These are phyloP conservation scores for Acropternis orthonyx DNA, from an alignment of 2,797 vertebrate genomes.

Conservation along the genomic window DNA sequence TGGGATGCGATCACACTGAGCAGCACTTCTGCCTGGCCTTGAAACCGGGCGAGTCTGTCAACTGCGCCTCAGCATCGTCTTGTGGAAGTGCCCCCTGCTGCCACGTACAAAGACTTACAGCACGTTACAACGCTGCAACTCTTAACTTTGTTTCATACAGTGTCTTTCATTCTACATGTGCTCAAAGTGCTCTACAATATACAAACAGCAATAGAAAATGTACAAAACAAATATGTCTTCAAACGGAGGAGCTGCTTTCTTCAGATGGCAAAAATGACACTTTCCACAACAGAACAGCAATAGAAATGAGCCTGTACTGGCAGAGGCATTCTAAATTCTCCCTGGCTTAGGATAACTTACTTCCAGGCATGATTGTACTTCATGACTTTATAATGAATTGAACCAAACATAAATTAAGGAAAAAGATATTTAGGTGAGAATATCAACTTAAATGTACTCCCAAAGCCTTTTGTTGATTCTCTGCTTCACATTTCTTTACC, in stretches of 20 bases:
- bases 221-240: constrained; percentile 54
- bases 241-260: constrained; percentile 36
- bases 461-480: background rate
- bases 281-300: background rate
- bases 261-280: constrained; percentile 22
- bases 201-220: constrained; percentile 53
- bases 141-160: background rate
- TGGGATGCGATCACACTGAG: background rate
- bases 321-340: background rate
- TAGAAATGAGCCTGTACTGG: constrained; percentile 35
- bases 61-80: background rate
- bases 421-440: background rate
- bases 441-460: background rate
- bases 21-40: background rate
- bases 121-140: background rate
- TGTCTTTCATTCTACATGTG: background rate
- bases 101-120: constrained; percentile 36
- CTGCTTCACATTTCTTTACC: background rate
- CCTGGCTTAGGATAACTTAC: background rate
- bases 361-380: background rate
- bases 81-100: constrained; percentile 56
- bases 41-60: background rate
- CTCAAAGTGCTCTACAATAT: constrained; percentile 33
- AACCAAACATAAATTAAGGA: background rate
- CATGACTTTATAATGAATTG: background rate